Percentiles rank a stretch among this genome's conserved stretches.
phyloP scores from a whole-genome alignment of 2,113 vertebrate species.

The Channa maculata region DNA sequence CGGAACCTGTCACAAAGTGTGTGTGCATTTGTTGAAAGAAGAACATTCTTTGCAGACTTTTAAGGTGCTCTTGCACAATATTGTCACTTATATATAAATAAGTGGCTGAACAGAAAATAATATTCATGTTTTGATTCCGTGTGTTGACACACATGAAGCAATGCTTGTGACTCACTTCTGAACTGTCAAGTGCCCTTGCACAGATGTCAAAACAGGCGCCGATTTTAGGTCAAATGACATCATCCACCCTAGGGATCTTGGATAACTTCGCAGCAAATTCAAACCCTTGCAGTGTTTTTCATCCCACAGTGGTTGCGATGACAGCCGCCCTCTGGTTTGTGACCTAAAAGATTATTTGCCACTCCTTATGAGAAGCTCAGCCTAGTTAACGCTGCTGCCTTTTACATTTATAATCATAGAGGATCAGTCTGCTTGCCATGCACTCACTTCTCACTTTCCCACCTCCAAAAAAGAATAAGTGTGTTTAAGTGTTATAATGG shows the following conservation, averaged over 20 bases:
- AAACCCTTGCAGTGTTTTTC: constrained; percentile 43
- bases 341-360: constrained; percentile 64
- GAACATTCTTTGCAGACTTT: neutral
- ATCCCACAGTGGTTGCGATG: constrained; percentile 40
- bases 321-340: constrained; percentile 61
- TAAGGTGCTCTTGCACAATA: neutral
- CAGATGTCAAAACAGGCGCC: constrained; percentile 25
- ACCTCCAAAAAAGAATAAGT: constrained; percentile 68
- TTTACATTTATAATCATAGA: constrained; percentile 57
- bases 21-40: neutral
- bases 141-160: constrained; percentile 4
- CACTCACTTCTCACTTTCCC: constrained; percentile 44
- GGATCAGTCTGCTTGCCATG: constrained; percentile 35
- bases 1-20: constrained; percentile 34
- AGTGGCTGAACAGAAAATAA: neutral
- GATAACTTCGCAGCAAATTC: constrained; percentile 50
- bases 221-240: constrained; percentile 51
- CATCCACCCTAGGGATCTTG: constrained; percentile 40
- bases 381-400: constrained; percentile 43
- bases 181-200: constrained; percentile 36
- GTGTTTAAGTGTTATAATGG: constrained; percentile 70
- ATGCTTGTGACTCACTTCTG: constrained; percentile 27
- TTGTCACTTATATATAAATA: neutral
- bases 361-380: constrained; percentile 28
- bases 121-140: neutral